These are phyloP conservation scores for Nezara viridula DNA, from an alignment of 2,888 invertebrate species.

Conservation along the genomic window DNA sequence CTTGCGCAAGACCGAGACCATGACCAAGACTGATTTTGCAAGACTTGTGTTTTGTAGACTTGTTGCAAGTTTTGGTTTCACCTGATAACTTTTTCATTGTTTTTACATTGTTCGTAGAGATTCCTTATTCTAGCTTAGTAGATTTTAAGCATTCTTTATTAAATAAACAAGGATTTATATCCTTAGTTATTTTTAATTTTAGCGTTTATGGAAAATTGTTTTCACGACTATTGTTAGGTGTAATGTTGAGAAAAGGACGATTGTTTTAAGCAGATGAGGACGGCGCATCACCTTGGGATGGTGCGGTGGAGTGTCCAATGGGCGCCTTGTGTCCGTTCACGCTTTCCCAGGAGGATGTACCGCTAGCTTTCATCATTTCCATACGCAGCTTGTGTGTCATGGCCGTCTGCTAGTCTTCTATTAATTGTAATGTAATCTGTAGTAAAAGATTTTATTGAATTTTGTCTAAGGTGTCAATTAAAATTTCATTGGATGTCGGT, in stretches of 20 bases:
- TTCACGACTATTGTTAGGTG: background rate
- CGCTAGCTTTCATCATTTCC: slow-evolving; percentile 42
- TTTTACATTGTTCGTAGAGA: too few species aligned
- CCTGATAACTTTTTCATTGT: too few species aligned
- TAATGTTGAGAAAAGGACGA: background rate
- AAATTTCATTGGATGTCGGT: background rate
- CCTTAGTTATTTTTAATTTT: background rate
- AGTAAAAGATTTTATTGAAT: background rate
- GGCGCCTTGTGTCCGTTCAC: slow-evolving; percentile 35
- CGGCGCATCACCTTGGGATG: background rate
- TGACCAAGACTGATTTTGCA: too few species aligned
- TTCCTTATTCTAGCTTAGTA: too few species aligned
- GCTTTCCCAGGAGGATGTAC: slow-evolving; percentile 43
- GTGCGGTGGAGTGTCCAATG: background rate
- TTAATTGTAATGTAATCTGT: background rate
- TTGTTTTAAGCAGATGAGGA: background rate
- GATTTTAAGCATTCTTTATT: too few species aligned
- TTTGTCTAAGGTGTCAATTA: background rate
- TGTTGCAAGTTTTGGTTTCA: too few species aligned
- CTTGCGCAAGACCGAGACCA: too few species aligned
- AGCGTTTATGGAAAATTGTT: background rate
- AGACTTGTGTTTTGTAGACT: too few species aligned
- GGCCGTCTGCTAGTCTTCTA: background rate
- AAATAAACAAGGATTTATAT: too few species aligned
- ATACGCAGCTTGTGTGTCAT: slow-evolving; percentile 30